These are phyloP conservation scores for Chiroxiphia lanceolata DNA, from an alignment of 2,797 vertebrate genomes.

Conservation along the genomic window DNA sequence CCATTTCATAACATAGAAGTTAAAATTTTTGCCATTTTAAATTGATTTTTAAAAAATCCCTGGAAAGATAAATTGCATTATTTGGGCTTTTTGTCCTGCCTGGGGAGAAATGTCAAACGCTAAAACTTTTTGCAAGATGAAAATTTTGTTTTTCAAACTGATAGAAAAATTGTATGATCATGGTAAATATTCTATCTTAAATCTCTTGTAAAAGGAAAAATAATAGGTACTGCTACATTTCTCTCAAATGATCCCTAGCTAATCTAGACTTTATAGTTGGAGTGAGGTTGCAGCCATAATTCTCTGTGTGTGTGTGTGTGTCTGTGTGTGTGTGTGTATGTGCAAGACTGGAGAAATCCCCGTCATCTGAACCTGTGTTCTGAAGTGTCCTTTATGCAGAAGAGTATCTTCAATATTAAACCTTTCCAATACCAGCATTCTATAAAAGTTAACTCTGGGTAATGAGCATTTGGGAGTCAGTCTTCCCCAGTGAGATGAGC, in stretches of 20 bases:
- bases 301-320: neutral
- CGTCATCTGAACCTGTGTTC: neutral
- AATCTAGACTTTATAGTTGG: neutral
- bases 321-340: too few relatives aligned
- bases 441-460: neutral
- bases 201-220: neutral
- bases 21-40: neutral
- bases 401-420: neutral
- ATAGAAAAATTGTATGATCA: neutral
- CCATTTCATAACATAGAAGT: neutral
- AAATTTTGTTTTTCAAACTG: neutral
- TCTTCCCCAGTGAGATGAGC: neutral
- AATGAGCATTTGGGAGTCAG: neutral
- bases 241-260: neutral
- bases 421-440: neutral
- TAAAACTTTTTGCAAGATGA: neutral
- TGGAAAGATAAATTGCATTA: neutral
- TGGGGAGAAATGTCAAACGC: neutral
- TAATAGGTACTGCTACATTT: neutral
- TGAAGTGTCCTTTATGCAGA: neutral
- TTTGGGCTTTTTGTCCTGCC: neutral
- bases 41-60: neutral
- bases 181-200: neutral
- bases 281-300: neutral
- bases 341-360: neutral